Base-by-base conservation (phyloP, 2,888 invertebrate genomes). In the Thymelicus sylvestris region DNA sequence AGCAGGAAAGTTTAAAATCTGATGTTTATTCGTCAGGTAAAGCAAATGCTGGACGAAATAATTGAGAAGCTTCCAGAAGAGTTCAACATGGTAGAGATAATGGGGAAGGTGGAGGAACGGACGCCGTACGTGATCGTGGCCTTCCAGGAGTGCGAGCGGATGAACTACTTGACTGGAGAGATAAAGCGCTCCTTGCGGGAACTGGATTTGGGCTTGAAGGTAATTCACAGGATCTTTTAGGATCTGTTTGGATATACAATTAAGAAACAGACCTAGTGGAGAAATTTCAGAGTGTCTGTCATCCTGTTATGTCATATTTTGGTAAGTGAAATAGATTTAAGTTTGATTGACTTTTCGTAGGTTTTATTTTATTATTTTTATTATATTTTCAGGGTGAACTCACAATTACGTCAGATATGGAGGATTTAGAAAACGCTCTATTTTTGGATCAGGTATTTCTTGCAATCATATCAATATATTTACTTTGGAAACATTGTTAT, bases 81-180 rank as follows among this genome's bases (percentile, higher is more conserved):
- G 84, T 99, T 99, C 84, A 98, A 98, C 85, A 98, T 99, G 98
- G 87, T 95, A 0, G 99, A 99, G 87, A 97, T 99, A 74, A 98
- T 98, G 96, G 97, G 97, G 3, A 98, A 98, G 87, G 97, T 98
- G 4, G 99, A 99, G 86, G 99, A 99, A 83, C 95, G 98, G 67
- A 98, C 98, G 0, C 99, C 99, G 0, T 99, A 98, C 83, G 98
- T 99, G 0, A 98, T 99, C 70, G 99, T 99, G 0, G 98, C 98
- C 0, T 97, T 98, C 83, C 98, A 99, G 86, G 99, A 99, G 91
- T 98, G 98, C 83, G 99, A 99, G 88, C 94, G 99, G 63, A 99
- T 99, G 98, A 99, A 99, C 89, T 95, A 96, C 78, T 94, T 99
- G 48, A 98, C 98, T 0, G 96, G 96, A 2, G 98, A 98, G 93